Percentiles rank a stretch among this genome's conserved stretches.
phyloP scores from a whole-genome alignment of 2,797 vertebrate genomes.

The Capromys pilorides region DNA sequence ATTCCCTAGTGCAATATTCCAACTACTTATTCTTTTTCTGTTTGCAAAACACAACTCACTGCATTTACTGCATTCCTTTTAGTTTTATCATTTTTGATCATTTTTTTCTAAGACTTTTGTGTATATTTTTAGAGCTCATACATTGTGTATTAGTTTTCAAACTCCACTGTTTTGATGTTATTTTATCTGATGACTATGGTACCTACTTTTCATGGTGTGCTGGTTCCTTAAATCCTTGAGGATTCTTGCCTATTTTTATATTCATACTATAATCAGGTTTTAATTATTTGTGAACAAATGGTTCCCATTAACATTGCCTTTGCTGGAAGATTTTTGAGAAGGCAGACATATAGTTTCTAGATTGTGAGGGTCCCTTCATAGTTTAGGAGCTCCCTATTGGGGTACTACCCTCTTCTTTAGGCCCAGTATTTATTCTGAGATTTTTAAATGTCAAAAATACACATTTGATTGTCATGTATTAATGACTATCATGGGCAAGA shows the following conservation, averaged over 20 bases:
- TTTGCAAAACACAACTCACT: not conserved
- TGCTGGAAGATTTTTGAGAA: not conserved
- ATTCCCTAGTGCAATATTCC: not conserved
- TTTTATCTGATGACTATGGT: not conserved
- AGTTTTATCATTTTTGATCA: not conserved
- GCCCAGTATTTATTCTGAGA: not conserved
- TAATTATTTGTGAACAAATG: conserved; percentile 2
- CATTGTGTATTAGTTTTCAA: not conserved
- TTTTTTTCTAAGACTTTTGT: not conserved
- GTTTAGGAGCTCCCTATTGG: not conserved
- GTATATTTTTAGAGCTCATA: not conserved
- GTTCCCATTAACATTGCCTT: not conserved
- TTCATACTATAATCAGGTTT: not conserved
- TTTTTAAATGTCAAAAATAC: conserved; percentile 5
- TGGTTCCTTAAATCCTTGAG: not conserved
- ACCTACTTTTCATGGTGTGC: not conserved
- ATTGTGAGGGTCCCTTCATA: not conserved
- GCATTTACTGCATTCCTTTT: not conserved
- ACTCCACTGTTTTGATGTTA: not conserved
- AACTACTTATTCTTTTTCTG: not conserved
- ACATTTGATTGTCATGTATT: not conserved
- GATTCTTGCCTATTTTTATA: not conserved
- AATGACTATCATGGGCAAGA: not conserved
- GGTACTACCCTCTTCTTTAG: not conserved
- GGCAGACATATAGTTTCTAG: not conserved